These are phyloP conservation scores for Orthosia gothica DNA, from an alignment of 2,888 invertebrate genomes.

Conservation along the genomic window DNA sequence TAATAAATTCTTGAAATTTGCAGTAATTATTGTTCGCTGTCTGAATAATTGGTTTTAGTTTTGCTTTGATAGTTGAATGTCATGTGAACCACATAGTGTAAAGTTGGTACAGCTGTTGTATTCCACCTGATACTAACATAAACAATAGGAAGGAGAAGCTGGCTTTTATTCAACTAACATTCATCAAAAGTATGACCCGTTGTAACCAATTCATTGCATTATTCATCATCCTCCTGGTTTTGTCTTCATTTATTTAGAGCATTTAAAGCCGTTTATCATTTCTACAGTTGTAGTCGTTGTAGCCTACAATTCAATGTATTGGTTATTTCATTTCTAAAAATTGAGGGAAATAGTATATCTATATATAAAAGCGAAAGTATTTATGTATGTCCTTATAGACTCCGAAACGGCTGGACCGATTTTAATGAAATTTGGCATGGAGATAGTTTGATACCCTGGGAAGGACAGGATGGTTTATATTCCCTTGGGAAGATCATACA, in stretches of 20 bases:
- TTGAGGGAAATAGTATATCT: too few species aligned
- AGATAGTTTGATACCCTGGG: too few species aligned
- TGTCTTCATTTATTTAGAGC: too few species aligned
- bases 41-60: neutral
- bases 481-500: too few species aligned
- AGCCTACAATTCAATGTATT: neutral
- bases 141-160: neutral
- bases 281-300: too few species aligned
- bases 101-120: neutral
- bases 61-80: slow-evolving; percentile 1
- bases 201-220: neutral
- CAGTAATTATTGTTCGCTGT: neutral
- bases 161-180: slow-evolving; percentile 2
- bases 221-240: neutral
- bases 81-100: slow-evolving; percentile 20
- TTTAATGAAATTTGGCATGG: too few species aligned
- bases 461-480: too few species aligned
- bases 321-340: neutral
- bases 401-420: too few species aligned
- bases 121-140: slow-evolving; percentile 9
- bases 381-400: too few species aligned
- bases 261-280: neutral
- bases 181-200: neutral
- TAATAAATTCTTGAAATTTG: neutral
- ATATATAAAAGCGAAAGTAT: too few species aligned